Conservation (phyloP, 1,140 invertebrate genomes). For the Telenomus remus region DNA sequence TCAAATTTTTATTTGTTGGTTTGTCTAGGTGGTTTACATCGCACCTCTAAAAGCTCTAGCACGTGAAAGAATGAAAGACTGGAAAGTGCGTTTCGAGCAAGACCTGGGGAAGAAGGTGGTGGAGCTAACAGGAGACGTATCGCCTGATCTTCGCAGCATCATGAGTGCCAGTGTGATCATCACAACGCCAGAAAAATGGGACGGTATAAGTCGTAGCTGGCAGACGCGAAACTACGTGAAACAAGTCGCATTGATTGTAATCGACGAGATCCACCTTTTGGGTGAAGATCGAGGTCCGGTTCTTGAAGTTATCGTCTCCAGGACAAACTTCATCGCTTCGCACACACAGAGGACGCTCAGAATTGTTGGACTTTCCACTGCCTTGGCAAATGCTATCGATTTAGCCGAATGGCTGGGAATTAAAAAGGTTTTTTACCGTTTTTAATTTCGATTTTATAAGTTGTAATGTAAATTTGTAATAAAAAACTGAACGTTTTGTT, state of each 20-base stretch:
- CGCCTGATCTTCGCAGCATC: constrained; percentile 93
- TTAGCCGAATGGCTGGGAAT: constrained; percentile 98
- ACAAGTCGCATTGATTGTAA: constrained; percentile 94
- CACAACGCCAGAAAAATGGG: constrained; percentile 99
- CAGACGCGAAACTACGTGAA: constrained; percentile 96
- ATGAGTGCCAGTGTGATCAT: constrained; percentile 92
- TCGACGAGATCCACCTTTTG: constrained; percentile 98
- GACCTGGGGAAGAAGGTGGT: constrained; percentile 90
- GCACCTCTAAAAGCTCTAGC: constrained; percentile 98
- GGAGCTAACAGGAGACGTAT: constrained; percentile 97
- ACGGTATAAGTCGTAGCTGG: constrained; percentile 98
- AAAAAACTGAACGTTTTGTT: too few relatives aligned
- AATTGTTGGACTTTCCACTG: constrained; percentile 97
- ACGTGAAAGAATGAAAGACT: constrained; percentile 96
- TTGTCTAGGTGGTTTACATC: constrained; percentile 93
- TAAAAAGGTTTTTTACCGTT: constrained; percentile 64
- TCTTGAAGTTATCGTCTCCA: constrained; percentile 89
- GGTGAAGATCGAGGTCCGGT: constrained; percentile 92
- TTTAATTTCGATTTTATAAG: too few relatives aligned
- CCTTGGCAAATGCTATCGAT: constrained; percentile 97
- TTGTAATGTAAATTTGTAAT: too few relatives aligned
- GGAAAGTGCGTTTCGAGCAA: constrained; percentile 91
- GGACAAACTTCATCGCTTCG: constrained; percentile 93
- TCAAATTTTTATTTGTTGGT: constrained; percentile 10
- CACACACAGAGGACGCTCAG: constrained; percentile 87